Evolutionary conservation across 2,888 invertebrate genomes (phyloP).

Genomic region (Spilosoma lubricipeda): DNA sequence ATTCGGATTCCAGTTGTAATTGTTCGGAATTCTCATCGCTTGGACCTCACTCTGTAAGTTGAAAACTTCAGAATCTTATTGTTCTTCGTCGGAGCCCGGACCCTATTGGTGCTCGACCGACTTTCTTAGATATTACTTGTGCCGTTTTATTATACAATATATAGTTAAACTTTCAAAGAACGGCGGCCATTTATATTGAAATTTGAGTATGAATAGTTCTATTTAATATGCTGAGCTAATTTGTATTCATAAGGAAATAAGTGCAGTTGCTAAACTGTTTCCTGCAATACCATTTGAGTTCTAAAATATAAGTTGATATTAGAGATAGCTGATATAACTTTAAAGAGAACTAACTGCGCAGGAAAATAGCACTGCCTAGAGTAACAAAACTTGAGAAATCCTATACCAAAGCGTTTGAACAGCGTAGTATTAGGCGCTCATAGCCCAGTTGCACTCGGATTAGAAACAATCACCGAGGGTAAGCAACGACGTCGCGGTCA

Average conservation of each 20-base stretch:
- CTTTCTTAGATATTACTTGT: constrained; percentile 44
- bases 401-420: no score
- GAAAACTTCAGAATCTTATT: constrained; percentile 63
- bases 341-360: no score
- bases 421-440: no score
- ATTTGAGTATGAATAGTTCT: not conserved
- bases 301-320: no score
- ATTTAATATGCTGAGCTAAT: not conserved
- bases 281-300: not conserved
- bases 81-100: constrained; percentile 48
- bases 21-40: constrained; percentile 31
- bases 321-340: no score
- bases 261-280: not conserved
- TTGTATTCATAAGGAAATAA: not conserved
- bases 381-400: no score
- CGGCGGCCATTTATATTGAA: not conserved
- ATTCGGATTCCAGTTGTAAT: constrained; percentile 28
- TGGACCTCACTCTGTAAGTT: constrained; percentile 32
- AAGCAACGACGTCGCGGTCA: no score
- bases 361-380: no score
- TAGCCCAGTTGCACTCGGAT: no score
- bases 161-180: constrained; percentile 26
- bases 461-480: no score
- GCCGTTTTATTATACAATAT: constrained; percentile 42
- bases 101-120: constrained; percentile 60